phyloP scores from a whole-genome alignment of 37 sponge, comb jelly and placozoan genomes.

The Diacarnus erythraeanus region DNA sequence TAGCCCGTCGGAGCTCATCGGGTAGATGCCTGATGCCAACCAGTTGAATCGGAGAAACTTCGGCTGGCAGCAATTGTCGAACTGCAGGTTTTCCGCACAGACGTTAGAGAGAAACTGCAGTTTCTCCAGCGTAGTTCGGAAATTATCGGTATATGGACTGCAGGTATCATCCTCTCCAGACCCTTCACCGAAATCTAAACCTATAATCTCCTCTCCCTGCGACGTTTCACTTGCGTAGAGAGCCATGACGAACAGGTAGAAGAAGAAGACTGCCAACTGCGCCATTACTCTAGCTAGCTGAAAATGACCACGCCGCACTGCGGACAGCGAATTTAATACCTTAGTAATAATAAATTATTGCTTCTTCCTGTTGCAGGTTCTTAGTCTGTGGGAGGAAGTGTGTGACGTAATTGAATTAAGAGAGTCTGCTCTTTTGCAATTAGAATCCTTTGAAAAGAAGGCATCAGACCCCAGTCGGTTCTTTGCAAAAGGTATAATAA shows the following conservation, averaged over 20 bases:
- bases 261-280: too few relatives aligned
- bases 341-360: not conserved
- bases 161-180: too few relatives aligned
- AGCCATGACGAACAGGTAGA: too few relatives aligned
- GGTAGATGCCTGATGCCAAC: conserved; percentile 14
- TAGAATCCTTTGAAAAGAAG: conserved; percentile 79
- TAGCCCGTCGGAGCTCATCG: not conserved
- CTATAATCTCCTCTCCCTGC: too few relatives aligned
- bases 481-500: conserved; percentile 71
- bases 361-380: conserved; percentile 32
- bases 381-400: conserved; percentile 77
- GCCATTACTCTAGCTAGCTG: too few relatives aligned
- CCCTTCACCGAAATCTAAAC: too few relatives aligned
- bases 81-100: not conserved
- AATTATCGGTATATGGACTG: too few relatives aligned
- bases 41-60: not conserved
- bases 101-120: not conserved
- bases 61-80: conserved; percentile 38
- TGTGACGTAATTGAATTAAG: conserved; percentile 61
- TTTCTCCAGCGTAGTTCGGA: not conserved
- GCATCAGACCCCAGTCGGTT: conserved; percentile 87
- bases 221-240: too few relatives aligned
- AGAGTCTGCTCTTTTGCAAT: conserved; percentile 47
- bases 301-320: too few relatives aligned
- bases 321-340: not conserved